phyloP scores from a whole-genome alignment of 2,797 vertebrate genomes.

The Spinibarbus caldwelli region DNA sequence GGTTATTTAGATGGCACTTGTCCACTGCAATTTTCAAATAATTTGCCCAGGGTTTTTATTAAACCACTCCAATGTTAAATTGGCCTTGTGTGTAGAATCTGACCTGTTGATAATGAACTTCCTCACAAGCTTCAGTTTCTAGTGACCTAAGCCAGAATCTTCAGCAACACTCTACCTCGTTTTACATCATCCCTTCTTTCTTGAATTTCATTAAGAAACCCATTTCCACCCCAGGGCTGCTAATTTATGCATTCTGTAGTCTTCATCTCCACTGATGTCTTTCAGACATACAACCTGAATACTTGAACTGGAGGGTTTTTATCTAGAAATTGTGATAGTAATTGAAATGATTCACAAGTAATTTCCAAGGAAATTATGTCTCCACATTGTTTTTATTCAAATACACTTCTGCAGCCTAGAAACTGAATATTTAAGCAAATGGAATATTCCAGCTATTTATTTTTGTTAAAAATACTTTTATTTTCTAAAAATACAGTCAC shows the following conservation, averaged over 20 bases:
- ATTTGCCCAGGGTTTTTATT: background rate
- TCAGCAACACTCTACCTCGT: background rate
- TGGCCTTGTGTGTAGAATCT: background rate
- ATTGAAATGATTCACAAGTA: background rate
- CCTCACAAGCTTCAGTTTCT: background rate
- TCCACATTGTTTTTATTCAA: background rate
- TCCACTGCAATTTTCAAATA: background rate
- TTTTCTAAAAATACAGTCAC: background rate
- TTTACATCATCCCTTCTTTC: conserved; percentile 14
- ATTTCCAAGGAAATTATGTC: background rate
- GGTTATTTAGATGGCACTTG: background rate
- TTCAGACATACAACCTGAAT: conserved; percentile 16
- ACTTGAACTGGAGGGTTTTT: background rate
- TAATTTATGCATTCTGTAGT: conserved; percentile 18
- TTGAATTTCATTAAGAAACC: conserved; percentile 5
- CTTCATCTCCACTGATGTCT: background rate
- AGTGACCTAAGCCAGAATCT: background rate
- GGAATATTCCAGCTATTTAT: background rate
- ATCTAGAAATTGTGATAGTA: background rate
- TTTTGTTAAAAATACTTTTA: background rate
- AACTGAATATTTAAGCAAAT: background rate
- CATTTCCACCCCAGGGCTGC: background rate
- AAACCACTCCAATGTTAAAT: conserved; percentile 6
- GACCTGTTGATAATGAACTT: conserved; percentile 14
- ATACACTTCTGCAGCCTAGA: background rate